A percentile compares a stretch with the other conserved stretches of the same genome.
Conservation (phyloP, 2,888 invertebrate genomes). For the Euplexia lucipara region DNA sequence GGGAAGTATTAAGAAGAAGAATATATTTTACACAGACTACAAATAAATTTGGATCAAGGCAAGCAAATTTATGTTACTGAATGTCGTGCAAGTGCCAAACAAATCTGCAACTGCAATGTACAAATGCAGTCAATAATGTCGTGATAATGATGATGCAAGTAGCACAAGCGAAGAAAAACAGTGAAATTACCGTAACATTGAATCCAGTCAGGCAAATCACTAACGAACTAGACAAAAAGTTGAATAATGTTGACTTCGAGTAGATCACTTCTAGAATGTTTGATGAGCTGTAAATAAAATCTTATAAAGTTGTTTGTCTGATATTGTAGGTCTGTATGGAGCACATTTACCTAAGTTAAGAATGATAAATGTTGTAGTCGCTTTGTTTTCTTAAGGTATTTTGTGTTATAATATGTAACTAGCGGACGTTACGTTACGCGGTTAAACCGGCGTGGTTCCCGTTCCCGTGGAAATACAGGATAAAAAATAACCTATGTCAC, state of each 20-base stretch:
- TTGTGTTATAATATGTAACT: no score
- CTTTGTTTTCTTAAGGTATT: no score
- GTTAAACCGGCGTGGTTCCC: no score
- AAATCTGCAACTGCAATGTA: not conserved
- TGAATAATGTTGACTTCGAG: constrained; percentile 74
- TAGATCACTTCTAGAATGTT: constrained; percentile 72
- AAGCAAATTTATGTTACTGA: not conserved
- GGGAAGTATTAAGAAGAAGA: no score
- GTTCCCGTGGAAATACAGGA: no score
- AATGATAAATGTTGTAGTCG: no score
- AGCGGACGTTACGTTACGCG: no score
- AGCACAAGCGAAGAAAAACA: constrained; percentile 31
- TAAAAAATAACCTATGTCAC: no score
- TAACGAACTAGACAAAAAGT: constrained; percentile 76
- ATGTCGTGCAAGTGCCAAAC: not conserved
- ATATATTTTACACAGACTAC: no score
- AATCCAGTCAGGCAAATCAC: constrained; percentile 79
- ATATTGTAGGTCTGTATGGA: no score
- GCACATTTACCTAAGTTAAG: no score
- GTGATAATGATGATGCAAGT: constrained; percentile 20
- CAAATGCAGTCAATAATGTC: constrained; percentile 23
- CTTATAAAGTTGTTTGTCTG: not conserved
- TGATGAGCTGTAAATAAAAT: constrained; percentile 65
- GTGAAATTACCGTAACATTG: constrained; percentile 73
- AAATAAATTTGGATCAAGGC: no score